These are phyloP conservation scores for Drosophila ficusphila DNA, from an alignment of 1,140 invertebrate species.

Conservation along the genomic window DNA sequence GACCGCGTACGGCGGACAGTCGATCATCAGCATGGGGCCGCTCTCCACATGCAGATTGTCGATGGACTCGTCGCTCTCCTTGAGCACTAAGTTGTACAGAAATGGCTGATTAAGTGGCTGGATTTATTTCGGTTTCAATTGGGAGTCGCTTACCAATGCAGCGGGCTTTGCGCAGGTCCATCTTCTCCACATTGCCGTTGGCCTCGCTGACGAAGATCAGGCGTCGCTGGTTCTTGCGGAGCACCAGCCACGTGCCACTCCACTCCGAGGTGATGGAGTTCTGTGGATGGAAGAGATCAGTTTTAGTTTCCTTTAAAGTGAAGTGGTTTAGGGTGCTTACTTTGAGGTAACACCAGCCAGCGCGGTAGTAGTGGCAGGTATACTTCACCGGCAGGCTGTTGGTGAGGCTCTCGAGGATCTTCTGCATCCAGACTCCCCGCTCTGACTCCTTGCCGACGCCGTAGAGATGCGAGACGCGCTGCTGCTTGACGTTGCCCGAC, in stretches of 20 bases:
- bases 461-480: constrained; percentile 73
- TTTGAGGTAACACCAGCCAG: constrained; percentile 89
- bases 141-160: constrained; percentile 87
- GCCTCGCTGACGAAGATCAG: constrained; percentile 88
- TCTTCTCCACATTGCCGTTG: constrained; percentile 86
- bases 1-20: constrained; percentile 87
- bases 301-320: background rate
- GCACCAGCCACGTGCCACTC: constrained; percentile 91
- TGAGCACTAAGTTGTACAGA: constrained; percentile 76
- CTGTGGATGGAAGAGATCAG: constrained; percentile 71
- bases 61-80: constrained; percentile 76
- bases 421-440: constrained; percentile 88
- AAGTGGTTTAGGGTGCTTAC: constrained; percentile 73
- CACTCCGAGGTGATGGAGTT: constrained; percentile 88
- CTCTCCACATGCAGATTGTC: constrained; percentile 86
- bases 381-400: constrained; percentile 86
- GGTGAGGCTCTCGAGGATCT: constrained; percentile 87
- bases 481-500: constrained; percentile 73
- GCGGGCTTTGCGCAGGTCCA: constrained; percentile 92
- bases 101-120: too few relatives aligned
- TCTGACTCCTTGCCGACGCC: constrained; percentile 82
- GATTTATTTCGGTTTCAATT: background rate
- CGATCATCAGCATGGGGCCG: constrained; percentile 88
- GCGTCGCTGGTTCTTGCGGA: constrained; percentile 87
- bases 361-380: constrained; percentile 86